A percentile compares a stretch with the other conserved stretches of the same genome.
These are phyloP conservation scores for Emmelina monodactyla DNA, from an alignment of 2,888 invertebrate genomes.

Conservation along the genomic window DNA sequence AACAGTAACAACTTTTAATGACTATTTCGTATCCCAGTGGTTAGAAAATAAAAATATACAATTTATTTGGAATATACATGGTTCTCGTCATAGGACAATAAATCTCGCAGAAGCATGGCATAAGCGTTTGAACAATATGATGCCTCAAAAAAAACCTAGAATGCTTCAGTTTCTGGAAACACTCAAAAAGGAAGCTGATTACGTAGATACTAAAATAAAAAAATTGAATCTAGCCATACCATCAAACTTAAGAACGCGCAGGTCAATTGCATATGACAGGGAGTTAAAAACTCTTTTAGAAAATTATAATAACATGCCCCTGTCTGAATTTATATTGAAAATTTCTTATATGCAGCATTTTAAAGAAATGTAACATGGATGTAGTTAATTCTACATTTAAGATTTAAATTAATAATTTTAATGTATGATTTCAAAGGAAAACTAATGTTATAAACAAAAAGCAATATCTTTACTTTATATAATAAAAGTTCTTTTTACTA, in stretches of 20 bases:
- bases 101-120: slow-evolving; percentile 9
- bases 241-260: slow-evolving; percentile 3
- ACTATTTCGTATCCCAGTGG: not conserved
- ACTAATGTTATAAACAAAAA: too few species aligned
- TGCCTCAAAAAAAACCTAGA: slow-evolving; percentile 6
- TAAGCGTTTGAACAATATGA: slow-evolving; percentile 8
- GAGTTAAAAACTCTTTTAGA: not conserved
- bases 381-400: too few species aligned
- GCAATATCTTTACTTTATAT: too few species aligned
- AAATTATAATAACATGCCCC: too few species aligned
- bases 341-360: too few species aligned
- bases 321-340: too few species aligned
- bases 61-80: slow-evolving; percentile 8
- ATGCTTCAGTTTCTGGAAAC: slow-evolving; percentile 5
- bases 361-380: too few species aligned
- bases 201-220: slow-evolving; percentile 2
- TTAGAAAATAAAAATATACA: slow-evolving; percentile 2
- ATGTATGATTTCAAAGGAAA: too few species aligned
- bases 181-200: slow-evolving; percentile 2
- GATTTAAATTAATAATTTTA: too few species aligned
- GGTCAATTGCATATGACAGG: slow-evolving; percentile 1
- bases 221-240: too few species aligned
- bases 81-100: slow-evolving; percentile 8
- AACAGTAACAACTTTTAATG: not conserved
- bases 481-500: too few species aligned